Percentiles rank a stretch among this genome's conserved stretches.
These are phyloP conservation scores for Acleris laterana DNA, from an alignment of 2,888 invertebrate genomes.

Conservation along the genomic window DNA sequence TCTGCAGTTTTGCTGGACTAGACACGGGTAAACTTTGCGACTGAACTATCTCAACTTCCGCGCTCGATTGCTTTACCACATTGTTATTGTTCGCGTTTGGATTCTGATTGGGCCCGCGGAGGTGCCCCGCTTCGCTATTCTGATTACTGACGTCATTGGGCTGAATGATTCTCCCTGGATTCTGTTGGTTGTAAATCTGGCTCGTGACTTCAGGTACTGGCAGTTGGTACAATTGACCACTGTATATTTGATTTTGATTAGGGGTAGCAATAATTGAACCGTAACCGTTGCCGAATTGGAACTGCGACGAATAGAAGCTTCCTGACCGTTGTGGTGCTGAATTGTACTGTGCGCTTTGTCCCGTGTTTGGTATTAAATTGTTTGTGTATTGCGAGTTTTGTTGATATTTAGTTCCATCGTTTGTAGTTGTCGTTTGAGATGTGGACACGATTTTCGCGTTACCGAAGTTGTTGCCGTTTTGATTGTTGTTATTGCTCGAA, in stretches of 20 bases:
- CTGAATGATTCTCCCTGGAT: slow-evolving; percentile 49
- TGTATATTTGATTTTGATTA: slow-evolving; percentile 63
- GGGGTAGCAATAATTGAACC: slow-evolving; percentile 42
- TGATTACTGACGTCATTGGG: slow-evolving; percentile 44
- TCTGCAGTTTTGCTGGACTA: slow-evolving; percentile 56
- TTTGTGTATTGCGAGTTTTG: slow-evolving; percentile 45
- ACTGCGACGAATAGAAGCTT: slow-evolving; percentile 48
- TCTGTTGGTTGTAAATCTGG: slow-evolving; percentile 66
- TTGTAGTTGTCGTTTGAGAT: slow-evolving; percentile 43
- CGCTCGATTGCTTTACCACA: slow-evolving; percentile 47
- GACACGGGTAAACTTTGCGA: slow-evolving; percentile 54
- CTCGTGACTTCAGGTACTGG: slow-evolving; percentile 74
- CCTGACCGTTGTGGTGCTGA: slow-evolving; percentile 47
- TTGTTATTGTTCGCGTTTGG: slow-evolving; percentile 43
- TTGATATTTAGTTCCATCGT: slow-evolving; percentile 47
- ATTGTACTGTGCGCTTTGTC: slow-evolving; percentile 49
- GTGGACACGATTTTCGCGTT: slow-evolving; percentile 45
- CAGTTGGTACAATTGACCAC: slow-evolving; percentile 74
- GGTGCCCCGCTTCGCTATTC: slow-evolving; percentile 43
- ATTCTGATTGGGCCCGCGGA: slow-evolving; percentile 45
- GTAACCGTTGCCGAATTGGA: slow-evolving; percentile 46
- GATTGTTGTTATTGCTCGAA: slow-evolving; percentile 47
- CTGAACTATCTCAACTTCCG: slow-evolving; percentile 63
- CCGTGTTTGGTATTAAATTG: slow-evolving; percentile 20
- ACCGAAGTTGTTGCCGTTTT: slow-evolving; percentile 44